Conservation (phyloP, 2,888 invertebrate species). For the Deilephila elpenor region DNA sequence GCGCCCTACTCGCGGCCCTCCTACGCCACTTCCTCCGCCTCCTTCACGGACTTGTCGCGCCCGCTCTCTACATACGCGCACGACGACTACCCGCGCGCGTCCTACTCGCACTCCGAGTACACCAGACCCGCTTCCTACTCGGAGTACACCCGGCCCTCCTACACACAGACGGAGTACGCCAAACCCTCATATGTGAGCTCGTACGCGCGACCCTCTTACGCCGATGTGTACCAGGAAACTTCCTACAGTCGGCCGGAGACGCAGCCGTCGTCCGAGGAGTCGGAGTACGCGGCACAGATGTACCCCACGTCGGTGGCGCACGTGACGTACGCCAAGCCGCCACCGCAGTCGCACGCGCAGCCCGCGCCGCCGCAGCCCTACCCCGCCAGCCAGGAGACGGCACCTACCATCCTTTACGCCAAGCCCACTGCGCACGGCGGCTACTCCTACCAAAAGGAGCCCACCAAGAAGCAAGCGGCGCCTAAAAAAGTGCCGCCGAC, state of each 20-base stretch:
- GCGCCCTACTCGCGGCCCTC: slow-evolving; percentile 44
- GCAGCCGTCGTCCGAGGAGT: slow-evolving; percentile 28
- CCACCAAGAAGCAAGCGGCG: slow-evolving; percentile 35
- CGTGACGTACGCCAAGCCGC: slow-evolving; percentile 40
- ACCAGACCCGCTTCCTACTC: slow-evolving; percentile 13
- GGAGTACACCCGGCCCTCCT: slow-evolving; percentile 17
- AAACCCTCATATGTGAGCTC: slow-evolving; percentile 34
- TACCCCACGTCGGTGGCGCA: slow-evolving; percentile 28
- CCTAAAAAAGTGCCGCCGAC: slow-evolving; percentile 38
- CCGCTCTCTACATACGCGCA: slow-evolving; percentile 23
- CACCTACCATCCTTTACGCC: slow-evolving; percentile 67
- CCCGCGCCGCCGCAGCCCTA: slow-evolving; percentile 32
- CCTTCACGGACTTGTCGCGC: slow-evolving; percentile 37
- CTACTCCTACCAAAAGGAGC: slow-evolving; percentile 63
- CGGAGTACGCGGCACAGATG: slow-evolving; percentile 33
- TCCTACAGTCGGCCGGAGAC: slow-evolving; percentile 10
- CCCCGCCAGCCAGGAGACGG: slow-evolving; percentile 41
- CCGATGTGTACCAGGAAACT: slow-evolving; percentile 33
- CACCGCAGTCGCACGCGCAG: slow-evolving; percentile 39
- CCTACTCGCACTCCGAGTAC: slow-evolving; percentile 12
- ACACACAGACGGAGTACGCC: slow-evolving; percentile 18
- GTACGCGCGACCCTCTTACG: slow-evolving; percentile 34
- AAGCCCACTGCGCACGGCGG: slow-evolving; percentile 67
- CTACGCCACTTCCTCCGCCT: slow-evolving; percentile 26
- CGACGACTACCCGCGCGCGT: slow-evolving; percentile 12